Evolutionary conservation across 2,113 vertebrate genomes (phyloP).

Genomic region (Speoplatyrhinus poulsoni): DNA sequence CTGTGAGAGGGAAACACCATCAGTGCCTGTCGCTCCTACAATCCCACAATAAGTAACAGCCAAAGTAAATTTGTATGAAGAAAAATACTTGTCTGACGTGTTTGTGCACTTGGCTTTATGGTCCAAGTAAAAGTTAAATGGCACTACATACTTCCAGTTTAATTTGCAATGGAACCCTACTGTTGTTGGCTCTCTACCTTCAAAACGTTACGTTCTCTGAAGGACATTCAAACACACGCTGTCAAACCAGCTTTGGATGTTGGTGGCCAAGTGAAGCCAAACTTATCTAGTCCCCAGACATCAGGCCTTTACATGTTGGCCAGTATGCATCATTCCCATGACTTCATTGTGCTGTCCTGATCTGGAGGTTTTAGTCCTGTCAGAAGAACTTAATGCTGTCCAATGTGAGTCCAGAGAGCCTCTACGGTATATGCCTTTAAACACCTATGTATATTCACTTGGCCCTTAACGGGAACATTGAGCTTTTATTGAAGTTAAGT

Average conservation of each 20-base stretch:
- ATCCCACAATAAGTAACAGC: slow-evolving; percentile 30
- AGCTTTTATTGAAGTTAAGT: slow-evolving; percentile 4
- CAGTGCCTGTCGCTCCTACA: slow-evolving; percentile 56
- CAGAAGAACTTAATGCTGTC: slow-evolving; percentile 33
- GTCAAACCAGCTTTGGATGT: slow-evolving; percentile 24
- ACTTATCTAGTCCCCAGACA: slow-evolving; percentile 1
- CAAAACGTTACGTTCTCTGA: slow-evolving; percentile 39
- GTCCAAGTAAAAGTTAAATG: slow-evolving; percentile 41
- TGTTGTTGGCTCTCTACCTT: slow-evolving; percentile 56
- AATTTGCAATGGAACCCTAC: slow-evolving; percentile 28
- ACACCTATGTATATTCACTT: slow-evolving; percentile 37
- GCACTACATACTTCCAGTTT: slow-evolving; percentile 31
- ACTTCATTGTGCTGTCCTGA: slow-evolving; percentile 43
- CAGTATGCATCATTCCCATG: slow-evolving; percentile 52
- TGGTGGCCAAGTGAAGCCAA: slow-evolving; percentile 37
- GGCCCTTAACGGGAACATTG: slow-evolving; percentile 33
- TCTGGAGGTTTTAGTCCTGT: slow-evolving; percentile 34
- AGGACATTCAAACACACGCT: slow-evolving; percentile 47
- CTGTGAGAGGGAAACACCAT: slow-evolving; percentile 40
- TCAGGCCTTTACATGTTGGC: slow-evolving; percentile 2
- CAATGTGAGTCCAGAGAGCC: slow-evolving; percentile 32
- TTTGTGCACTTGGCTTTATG: slow-evolving; percentile 23
- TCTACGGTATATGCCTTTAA: slow-evolving; percentile 28
- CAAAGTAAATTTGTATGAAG: slow-evolving; percentile 22
- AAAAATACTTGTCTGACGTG: slow-evolving; percentile 33